Base-by-base conservation (phyloP, 2,888 invertebrate species). In the Iselma pallidipennis region DNA sequence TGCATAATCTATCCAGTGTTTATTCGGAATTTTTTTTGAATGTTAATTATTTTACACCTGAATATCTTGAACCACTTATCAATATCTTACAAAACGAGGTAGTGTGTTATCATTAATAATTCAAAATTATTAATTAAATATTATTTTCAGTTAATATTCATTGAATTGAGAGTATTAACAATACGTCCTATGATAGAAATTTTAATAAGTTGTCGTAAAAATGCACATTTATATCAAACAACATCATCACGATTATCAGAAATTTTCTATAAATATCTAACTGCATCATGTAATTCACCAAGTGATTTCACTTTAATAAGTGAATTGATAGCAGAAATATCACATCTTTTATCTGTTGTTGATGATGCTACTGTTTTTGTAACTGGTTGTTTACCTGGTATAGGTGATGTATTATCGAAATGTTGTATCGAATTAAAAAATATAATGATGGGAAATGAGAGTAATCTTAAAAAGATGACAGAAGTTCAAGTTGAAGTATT, bases 381-480 rank as follows among this genome's bases (percentile, higher is more conserved):
- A 19, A 66, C 65, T 10, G 48, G 55, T 2, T 57, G 65, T 53
- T 59, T 74, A 28, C 71, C 71, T 16, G 65, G 66, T 9, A 66
- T 74, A 55, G 74, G 72, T 4, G 69, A 72, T 45, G 55, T 74
- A 49, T 61, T 74, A 61, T 70, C 66, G 16, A 55, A 63, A 14
- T 74, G 71, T 57, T 70, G 70, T 53, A 59, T 70, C 10, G 64
- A 67, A 58, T 72, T 60, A 25, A 74, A 72, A 57, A 58, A 68
- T 37, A 57, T 73, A 7, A 53, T 73, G 26, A 69, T 65, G 49
- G 63, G 62, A 9, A 57, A 61, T 12, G 61, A 52, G 4, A 48
- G 50, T 42, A n/a, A n/a, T n/a, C n/a, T 57, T 65, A 2, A 2
- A 66, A 59, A 42, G 72, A 73, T 55, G 33, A 49, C 72, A 7